Evolutionary conservation across 2,797 vertebrate genomes (phyloP), one percentile per base, ranked within the genome.

Genomic region (Parotocinclus haroldoi): DNA sequence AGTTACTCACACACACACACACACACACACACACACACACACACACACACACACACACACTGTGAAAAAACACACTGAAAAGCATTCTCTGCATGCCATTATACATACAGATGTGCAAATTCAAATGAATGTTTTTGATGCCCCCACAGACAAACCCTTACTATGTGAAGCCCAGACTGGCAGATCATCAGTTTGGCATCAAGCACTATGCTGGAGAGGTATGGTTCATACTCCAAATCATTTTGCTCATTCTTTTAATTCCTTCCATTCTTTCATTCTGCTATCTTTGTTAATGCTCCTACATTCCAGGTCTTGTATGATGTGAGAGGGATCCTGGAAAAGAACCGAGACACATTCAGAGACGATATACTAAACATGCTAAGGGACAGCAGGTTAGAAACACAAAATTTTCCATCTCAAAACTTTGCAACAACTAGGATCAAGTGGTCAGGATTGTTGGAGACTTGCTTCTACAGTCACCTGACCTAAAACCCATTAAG

Each of bases 191-290:
- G 83, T 97, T 96, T 82, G 95, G 95, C 37, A 96, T 96, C 80
- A 95, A 89, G 60, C 95, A 97, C 82, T 97, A 97, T 17, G 95
- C 95, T 11, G 95, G 94, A 67, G 94, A 97, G 92, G 95, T 96
- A 79, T 3, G 63, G 51, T 1, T 73, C 6, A 27, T 19, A 57
- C 6, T 40, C 13, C 57, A 51, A 50, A 14, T 66, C 7, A 11
- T 9, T 60, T 5, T 52, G 63, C 7, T 42, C 9, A 50, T 10
- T 54, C 44, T 57, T 13, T 57, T 13, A 51, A 27, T 63, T 54
- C 12, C 63, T 4, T 54, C 0, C 61, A 17, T 66, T 12, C 58
- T 11, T 8, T 10, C 1, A 4, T 7, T 16, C 0, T 51, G 9
- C 11, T 48, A 16, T 42, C 0, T 40, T 39, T 53, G 1, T 14